phyloP scores from a whole-genome alignment of 2,888 invertebrate genomes.

The Allophyes oxyacanthae region DNA sequence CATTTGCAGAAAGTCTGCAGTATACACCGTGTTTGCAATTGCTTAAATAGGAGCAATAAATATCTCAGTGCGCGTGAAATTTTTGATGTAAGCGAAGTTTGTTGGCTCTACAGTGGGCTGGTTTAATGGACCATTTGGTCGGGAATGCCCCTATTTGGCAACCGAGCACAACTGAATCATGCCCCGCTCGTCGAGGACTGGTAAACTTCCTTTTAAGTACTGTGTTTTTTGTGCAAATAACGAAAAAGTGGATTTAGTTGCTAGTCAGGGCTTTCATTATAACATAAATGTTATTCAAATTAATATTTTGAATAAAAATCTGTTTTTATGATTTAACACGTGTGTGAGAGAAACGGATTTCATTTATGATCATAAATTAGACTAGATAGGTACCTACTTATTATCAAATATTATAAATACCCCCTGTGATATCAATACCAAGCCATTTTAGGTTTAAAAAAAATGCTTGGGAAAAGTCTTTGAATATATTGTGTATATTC shows the following conservation, averaged over 20 bases:
- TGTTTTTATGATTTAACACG: no score
- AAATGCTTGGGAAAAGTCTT: no score
- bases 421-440: no score
- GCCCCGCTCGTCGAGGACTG: conserved; percentile 31
- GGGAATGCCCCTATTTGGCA: conserved; percentile 55
- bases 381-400: no score
- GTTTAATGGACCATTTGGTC: conserved; percentile 60
- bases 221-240: conserved; percentile 13
- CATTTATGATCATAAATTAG: no score
- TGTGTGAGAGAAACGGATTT: no score
- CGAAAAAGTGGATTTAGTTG: conserved; percentile 16
- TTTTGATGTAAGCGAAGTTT: conserved; percentile 52
- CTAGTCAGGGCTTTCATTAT: no score
- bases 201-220: conserved; percentile 29
- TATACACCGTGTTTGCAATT: conserved; percentile 37
- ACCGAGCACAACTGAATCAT: conserved; percentile 39
- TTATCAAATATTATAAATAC: no score
- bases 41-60: conserved; percentile 43
- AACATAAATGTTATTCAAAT: no score
- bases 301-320: no score
- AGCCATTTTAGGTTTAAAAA: no score
- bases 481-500: no score
- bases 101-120: conserved; percentile 48
- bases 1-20: conserved; percentile 23
- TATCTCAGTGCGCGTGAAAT: conserved; percentile 39